These are phyloP conservation scores for Origma solitaria DNA, from an alignment of 2,113 vertebrate species.

Conservation along the genomic window DNA sequence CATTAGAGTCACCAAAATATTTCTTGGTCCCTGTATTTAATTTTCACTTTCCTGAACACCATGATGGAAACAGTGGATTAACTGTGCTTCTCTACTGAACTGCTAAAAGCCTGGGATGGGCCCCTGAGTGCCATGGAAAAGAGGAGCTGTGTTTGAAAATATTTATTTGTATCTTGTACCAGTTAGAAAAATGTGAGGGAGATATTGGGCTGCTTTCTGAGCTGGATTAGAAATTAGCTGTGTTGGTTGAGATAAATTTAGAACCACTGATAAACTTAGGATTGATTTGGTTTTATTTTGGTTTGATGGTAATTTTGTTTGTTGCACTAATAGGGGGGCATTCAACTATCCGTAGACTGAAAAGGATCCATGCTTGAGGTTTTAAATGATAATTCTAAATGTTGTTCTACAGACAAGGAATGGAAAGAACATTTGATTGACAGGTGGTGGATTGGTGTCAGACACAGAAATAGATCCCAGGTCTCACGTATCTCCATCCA, in stretches of 20 bases:
- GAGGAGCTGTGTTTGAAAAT: neutral
- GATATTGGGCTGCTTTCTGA: neutral
- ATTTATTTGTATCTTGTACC: neutral
- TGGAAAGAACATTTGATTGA: neutral
- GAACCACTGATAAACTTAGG: neutral
- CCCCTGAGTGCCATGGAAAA: neutral
- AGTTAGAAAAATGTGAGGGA: neutral
- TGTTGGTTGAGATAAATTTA: neutral
- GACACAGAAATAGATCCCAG: neutral
- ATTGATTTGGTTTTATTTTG: neutral
- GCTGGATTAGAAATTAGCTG: neutral
- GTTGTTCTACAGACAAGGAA: neutral
- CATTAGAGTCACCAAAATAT: neutral
- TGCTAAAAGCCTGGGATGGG: neutral
- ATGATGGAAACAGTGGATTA: neutral
- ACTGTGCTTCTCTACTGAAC: neutral
- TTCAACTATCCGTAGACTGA: neutral
- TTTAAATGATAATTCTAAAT: neutral
- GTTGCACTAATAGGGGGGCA: neutral
- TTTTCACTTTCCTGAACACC: neutral
- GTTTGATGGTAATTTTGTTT: neutral
- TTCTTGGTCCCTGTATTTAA: neutral
- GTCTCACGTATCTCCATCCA: neutral
- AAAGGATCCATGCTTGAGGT: neutral
- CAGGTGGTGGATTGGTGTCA: neutral